Conservation (phyloP, 2,797 vertebrate species). For the Coregonus ussuriensis region DNA sequence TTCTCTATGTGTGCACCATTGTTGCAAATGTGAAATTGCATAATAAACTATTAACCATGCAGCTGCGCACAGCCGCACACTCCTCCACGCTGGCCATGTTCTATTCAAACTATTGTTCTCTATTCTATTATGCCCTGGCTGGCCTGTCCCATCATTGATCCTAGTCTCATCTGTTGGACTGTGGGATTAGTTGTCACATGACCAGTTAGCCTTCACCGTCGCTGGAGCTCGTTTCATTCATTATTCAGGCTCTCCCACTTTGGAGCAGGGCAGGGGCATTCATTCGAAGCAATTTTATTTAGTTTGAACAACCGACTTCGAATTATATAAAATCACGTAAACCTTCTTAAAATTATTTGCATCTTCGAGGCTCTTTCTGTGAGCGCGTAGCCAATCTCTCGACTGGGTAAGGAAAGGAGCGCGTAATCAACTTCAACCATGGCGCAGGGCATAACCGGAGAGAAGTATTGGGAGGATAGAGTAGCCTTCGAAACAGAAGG, state of each 20-base stretch:
- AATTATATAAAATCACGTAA: not conserved
- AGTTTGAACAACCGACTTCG: not conserved
- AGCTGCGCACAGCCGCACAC: not conserved
- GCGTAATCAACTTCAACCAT: slow-evolving; percentile 26
- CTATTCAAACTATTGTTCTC: not conserved
- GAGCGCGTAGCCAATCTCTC: not conserved
- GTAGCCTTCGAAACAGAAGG: slow-evolving; percentile 62
- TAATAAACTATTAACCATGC: too few relatives aligned
- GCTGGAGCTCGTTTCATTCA: slow-evolving; percentile 30
- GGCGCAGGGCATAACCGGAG: slow-evolving; percentile 54
- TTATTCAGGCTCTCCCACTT: not conserved
- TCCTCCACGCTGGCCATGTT: not conserved
- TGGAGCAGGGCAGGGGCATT: not conserved
- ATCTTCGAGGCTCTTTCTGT: not conserved
- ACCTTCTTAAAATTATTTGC: not conserved
- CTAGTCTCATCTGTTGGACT: not conserved
- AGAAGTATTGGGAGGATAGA: slow-evolving; percentile 46
- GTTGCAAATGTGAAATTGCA: too few relatives aligned
- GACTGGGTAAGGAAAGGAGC: not conserved
- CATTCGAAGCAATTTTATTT: not conserved
- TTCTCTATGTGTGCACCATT: too few relatives aligned
- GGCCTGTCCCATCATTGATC: not conserved
- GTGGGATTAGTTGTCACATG: slow-evolving; percentile 71
- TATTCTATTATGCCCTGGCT: not conserved
- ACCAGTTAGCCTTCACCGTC: slow-evolving; percentile 55